Evolutionary conservation across 2,888 invertebrate genomes (phyloP), one percentile per base, ranked within the genome.

Genomic region (Caenorhabditis virilis): DNA sequence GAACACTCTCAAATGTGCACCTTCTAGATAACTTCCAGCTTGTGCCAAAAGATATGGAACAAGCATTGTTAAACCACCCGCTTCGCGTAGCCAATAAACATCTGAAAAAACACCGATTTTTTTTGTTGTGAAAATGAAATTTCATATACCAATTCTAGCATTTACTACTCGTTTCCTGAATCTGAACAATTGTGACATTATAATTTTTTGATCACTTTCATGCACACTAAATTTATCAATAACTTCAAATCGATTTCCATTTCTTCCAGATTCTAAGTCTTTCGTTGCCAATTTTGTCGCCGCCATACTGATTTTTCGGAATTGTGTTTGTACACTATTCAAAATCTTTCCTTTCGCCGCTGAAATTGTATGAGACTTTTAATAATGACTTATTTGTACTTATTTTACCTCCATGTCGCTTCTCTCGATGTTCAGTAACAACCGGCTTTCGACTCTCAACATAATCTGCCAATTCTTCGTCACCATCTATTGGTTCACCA

Each of bases 81-180:
- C 48, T 20, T 64, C 68, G 5, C 61, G 56, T 1, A 69, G 50
- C 68, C 68, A 69, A 33, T 53, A 69, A 5, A 69, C 64, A 38
- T 69, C 68, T 68, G 53, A 18, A 55, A 56, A 23, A 25, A 3
- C 2, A 11, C 16, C 5, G 46, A 33, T 15, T 43, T 33, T 42
- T 2, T 42, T 5, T 3, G 4, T 22, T 26, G 2, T n/a, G 4
- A 35, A 13, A 27, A 7, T 15, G 23, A 36, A 38, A 36, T 2
- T 18, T 15, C 25, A 9, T 42, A 39, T 23, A 56, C 65, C 66
- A 33, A 66, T 66, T 54, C 66, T 52, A 11, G 35, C 66, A 25
- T 57, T 56, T 13, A 26, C 22, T 18, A 66, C 35, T 2, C 47
- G 46, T 18, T 60, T 66, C 18, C 66, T 46, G 27, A 66, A 66